Conservation (phyloP, 2,113 vertebrate genomes). For the Capreolus pygargus region DNA sequence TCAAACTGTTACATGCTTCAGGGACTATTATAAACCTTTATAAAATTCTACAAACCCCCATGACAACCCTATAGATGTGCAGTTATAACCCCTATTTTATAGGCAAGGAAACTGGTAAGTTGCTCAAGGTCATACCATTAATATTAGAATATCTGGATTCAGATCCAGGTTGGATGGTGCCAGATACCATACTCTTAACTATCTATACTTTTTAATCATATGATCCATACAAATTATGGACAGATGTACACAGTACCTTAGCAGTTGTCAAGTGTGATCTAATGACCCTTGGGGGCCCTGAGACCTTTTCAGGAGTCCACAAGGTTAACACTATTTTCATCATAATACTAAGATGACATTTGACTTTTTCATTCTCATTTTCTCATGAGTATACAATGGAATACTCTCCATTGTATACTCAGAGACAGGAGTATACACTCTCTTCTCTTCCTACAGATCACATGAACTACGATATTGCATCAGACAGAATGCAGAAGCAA, state of each 20-base stretch:
- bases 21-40: neutral
- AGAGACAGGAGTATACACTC: neutral
- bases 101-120: neutral
- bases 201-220: neutral
- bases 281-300: neutral
- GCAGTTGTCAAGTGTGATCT: neutral
- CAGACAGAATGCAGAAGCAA: neutral
- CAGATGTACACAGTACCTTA: neutral
- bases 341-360: neutral
- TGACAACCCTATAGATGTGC: neutral
- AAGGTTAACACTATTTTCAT: neutral
- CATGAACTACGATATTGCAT: neutral
- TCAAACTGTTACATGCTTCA: neutral
- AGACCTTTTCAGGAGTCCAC: neutral
- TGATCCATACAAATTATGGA: neutral
- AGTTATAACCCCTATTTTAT: neutral
- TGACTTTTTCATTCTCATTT: neutral
- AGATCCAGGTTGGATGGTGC: neutral
- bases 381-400: neutral
- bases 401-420: neutral
- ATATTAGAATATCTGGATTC: neutral
- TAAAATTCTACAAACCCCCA: neutral
- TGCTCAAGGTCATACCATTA: neutral
- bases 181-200: neutral
- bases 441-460: neutral